A percentile compares a stretch with the other conserved stretches of the same genome.
phyloP scores from a whole-genome alignment of 2,113 vertebrate genomes.

The Jacana jacana region DNA sequence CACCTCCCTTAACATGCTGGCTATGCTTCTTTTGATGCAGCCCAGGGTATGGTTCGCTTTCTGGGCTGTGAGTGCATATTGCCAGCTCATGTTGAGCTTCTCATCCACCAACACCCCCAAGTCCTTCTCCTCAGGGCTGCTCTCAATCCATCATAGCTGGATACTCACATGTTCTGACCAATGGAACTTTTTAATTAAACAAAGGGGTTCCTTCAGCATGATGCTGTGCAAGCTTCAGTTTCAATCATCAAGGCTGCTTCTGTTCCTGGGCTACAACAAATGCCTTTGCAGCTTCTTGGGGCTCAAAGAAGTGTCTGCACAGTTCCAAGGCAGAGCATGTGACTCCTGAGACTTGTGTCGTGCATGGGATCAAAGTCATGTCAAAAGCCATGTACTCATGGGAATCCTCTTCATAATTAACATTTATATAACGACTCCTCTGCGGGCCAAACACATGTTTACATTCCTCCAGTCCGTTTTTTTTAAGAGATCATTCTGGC shows the following conservation, averaged over 20 bases:
- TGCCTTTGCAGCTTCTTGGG: background rate
- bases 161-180: background rate
- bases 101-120: no score
- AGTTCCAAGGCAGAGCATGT: background rate
- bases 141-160: background rate
- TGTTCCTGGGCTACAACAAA: background rate
- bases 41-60: no score
- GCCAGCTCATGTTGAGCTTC: no score
- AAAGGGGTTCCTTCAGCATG: background rate
- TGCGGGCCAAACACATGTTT: conserved; percentile 35
- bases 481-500: background rate
- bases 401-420: conserved; percentile 38
- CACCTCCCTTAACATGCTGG: no score
- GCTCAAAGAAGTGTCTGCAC: background rate
- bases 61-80: no score
- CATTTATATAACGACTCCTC: background rate
- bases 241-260: background rate
- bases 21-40: no score
- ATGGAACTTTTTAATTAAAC: background rate
- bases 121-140: no score
- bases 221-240: background rate
- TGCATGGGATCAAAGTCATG: conserved; percentile 21
- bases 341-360: background rate
- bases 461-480: conserved; percentile 22
- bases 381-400: conserved; percentile 1